These are phyloP conservation scores for Amphiprion percula DNA, from an alignment of 2,113 vertebrate genomes.

Conservation along the genomic window DNA sequence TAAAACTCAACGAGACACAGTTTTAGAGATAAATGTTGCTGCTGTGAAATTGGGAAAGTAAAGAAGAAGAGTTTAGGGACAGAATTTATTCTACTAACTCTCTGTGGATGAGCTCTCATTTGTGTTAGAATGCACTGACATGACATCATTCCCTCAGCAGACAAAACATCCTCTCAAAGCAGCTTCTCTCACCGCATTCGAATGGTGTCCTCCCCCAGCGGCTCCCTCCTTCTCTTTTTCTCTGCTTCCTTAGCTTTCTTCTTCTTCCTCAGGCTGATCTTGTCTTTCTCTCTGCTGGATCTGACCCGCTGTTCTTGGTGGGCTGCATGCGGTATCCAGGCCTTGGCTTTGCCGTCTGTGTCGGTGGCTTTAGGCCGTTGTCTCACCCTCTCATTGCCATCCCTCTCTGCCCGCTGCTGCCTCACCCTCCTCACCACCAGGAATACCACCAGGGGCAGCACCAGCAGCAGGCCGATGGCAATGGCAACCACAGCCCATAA, in stretches of 20 bases:
- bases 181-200: conserved; percentile 84
- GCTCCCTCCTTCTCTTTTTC: conserved; percentile 87
- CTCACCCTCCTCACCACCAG: conserved; percentile 82
- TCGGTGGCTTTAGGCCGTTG: conserved; percentile 64
- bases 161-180: conserved; percentile 37
- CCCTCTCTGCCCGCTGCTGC: conserved; percentile 70
- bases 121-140: neutral
- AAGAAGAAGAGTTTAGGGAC: neutral
- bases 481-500: conserved; percentile 83
- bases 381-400: conserved; percentile 46
- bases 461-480: conserved; percentile 74
- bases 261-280: conserved; percentile 78
- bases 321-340: conserved; percentile 49
- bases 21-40: neutral
- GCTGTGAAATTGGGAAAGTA: no score
- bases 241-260: conserved; percentile 83
- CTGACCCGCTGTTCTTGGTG: conserved; percentile 68
- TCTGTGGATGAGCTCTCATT: neutral
- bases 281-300: conserved; percentile 73
- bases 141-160: conserved; percentile 32
- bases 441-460: conserved; percentile 75
- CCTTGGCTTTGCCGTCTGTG: conserved; percentile 58
- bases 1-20: no score
- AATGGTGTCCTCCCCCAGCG: conserved; percentile 91
- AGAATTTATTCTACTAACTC: neutral